Evolutionary conservation across 1,140 invertebrate species (phyloP), one percentile per base, ranked within the genome.

Genomic region (Ceratina australensis): DNA sequence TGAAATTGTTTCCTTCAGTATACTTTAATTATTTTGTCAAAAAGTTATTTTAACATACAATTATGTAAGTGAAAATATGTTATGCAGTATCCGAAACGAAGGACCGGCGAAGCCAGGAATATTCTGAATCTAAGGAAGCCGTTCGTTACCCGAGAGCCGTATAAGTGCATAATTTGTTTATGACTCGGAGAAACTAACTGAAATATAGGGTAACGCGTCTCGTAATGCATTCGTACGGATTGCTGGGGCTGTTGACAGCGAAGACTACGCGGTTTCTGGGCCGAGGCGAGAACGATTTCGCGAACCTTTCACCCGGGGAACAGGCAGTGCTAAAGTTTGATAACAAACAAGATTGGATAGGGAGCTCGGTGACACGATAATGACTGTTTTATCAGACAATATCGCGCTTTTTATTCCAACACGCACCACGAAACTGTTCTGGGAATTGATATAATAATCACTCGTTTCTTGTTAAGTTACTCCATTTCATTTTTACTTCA

Each of bases 121-220:
- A 24, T 26, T 22, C 20, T 24, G 28, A 28, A 60, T 28, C 26
- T 20, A 13, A 22, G 18, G 60, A 78, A 72, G 67, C 68, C 60
- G 28, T 64, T 52, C 60, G 60, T 59, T 26, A 33, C 3, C 2
- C 47, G 18, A 26, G 15, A 78, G 15, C 69, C 60, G n/a, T 78
- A 78, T 15, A 78, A 78, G 76, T 72, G 76, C 61, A 65, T 72
- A 72, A 78, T 72, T 78, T 78, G 42, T 78, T 72, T 65, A 64
- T 64, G 69, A 64, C 60, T 72, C n/a, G 60, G 10, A 56, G 68
- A 72, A 78, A 72, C 24, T 57, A 28, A n/a, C 20, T 59, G 50
- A 57, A 50, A 65, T 78, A 50, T 78, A 72, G 68, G 68, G 68
- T 57, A 65, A 33, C 24, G 15, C 24, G 50, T 65, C 60, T 72